Evolutionary conservation across 2,113 vertebrate genomes (phyloP).

Genomic region (Aptenodytes forsteri): DNA sequence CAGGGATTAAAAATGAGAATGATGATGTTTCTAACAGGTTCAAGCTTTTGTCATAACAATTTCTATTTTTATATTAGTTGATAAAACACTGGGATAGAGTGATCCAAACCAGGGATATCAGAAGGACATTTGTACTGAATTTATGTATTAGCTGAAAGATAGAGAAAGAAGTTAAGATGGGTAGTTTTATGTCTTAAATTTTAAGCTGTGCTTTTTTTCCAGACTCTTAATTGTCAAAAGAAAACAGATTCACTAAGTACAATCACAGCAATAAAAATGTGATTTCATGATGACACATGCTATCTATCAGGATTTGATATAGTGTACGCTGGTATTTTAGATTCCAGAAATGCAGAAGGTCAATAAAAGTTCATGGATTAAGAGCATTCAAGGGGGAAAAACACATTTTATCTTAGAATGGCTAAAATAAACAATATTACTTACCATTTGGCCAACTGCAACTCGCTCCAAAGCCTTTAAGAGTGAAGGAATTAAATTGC

Average conservation of each 20-base stretch:
- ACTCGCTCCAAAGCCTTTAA: slow-evolving; percentile 83
- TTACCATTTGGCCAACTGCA: slow-evolving; percentile 82
- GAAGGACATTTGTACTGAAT: neutral
- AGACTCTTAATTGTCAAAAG: slow-evolving; percentile 4
- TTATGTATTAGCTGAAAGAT: neutral
- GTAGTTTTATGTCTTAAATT: neutral
- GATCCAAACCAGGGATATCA: slow-evolving; percentile 13
- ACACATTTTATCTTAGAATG: slow-evolving; percentile 32
- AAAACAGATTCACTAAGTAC: slow-evolving; percentile 16
- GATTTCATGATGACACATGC: slow-evolving; percentile 31
- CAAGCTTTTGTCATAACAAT: slow-evolving; percentile 29
- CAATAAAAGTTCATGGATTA: slow-evolving; percentile 68
- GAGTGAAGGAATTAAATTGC: slow-evolving; percentile 57
- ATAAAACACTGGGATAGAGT: slow-evolving; percentile 7
- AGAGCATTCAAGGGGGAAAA: slow-evolving; percentile 51
- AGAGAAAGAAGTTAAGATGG: neutral
- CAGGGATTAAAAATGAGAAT: slow-evolving; percentile 9
- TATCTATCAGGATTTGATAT: slow-evolving; percentile 17
- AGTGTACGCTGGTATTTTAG: slow-evolving; percentile 19
- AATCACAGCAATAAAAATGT: slow-evolving; percentile 31
- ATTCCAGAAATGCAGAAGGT: slow-evolving; percentile 52
- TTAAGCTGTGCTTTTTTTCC: neutral
- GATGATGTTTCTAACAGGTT: neutral
- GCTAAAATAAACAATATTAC: slow-evolving; percentile 74
- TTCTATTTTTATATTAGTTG: slow-evolving; percentile 23